phyloP scores from a whole-genome alignment of 2,888 invertebrate species.

The Apamea sordens region DNA sequence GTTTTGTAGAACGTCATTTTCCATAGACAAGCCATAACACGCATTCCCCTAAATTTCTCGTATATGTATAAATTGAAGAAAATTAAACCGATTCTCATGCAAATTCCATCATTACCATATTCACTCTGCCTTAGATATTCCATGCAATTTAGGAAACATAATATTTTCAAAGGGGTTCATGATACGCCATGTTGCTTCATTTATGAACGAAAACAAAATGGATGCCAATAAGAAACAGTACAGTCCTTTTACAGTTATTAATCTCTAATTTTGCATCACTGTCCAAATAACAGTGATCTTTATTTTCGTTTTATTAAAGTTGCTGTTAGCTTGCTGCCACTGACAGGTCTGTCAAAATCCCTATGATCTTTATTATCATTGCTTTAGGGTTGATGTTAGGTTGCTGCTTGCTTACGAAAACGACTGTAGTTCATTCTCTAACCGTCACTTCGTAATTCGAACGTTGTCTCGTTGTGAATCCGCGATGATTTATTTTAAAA shows the following conservation, averaged over 20 bases:
- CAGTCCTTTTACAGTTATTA: background rate
- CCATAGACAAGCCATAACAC: background rate
- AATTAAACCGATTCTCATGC: conserved; percentile 45
- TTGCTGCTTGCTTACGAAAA: too few species aligned
- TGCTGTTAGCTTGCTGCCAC: too few species aligned
- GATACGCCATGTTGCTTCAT: background rate
- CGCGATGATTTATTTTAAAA: too few species aligned
- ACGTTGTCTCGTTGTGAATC: too few species aligned
- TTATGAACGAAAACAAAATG: background rate
- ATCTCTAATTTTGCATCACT: too few species aligned
- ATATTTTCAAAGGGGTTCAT: conserved; percentile 2
- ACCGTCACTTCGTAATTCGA: too few species aligned
- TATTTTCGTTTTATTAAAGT: too few species aligned
- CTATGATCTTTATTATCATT: too few species aligned
- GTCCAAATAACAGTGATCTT: too few species aligned
- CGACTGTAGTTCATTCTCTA: too few species aligned
- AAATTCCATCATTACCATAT: conserved; percentile 50
- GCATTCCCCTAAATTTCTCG: background rate
- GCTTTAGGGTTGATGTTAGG: too few species aligned
- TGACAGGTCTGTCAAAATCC: too few species aligned
- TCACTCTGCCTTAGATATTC: conserved; percentile 17
- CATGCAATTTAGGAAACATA: conserved; percentile 16
- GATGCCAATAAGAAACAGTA: background rate
- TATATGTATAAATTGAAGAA: conserved; percentile 10
- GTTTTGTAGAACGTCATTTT: background rate